Percentiles rank a stretch among this genome's conserved stretches.
Evolutionary conservation across 1,140 invertebrate genomes (phyloP).

Genomic region (Chironomus tepperi): DNA sequence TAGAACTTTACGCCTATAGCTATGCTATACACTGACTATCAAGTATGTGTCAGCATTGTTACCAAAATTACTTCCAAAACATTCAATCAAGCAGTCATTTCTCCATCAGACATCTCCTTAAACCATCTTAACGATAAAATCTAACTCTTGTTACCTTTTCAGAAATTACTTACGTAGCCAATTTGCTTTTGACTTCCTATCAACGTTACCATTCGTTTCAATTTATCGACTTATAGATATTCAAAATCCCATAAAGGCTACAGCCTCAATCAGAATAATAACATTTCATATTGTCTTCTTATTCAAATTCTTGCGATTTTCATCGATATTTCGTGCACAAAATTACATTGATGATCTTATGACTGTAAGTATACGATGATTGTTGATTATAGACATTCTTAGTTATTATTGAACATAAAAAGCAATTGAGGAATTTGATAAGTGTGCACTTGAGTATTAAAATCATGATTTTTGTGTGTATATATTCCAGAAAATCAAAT

Average conservation of each 20-base stretch:
- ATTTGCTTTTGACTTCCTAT: background rate
- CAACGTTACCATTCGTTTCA: background rate
- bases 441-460: background rate
- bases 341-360: background rate
- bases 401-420: background rate
- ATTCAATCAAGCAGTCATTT: no score
- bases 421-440: background rate
- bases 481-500: background rate
- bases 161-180: background rate
- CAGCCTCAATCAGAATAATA: background rate
- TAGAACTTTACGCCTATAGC: no score
- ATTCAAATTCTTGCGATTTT: background rate
- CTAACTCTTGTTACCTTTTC: background rate
- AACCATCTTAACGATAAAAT: background rate
- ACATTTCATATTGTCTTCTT: background rate
- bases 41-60: no score
- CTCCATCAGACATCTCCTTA: no score
- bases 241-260: background rate
- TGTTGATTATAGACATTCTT: background rate
- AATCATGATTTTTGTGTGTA: background rate
- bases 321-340: background rate
- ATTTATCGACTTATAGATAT: background rate
- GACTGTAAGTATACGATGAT: background rate
- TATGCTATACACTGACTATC: no score
- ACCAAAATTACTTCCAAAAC: no score